Evolutionary conservation across 2,797 vertebrate genomes (phyloP).

Genomic region (Chelonia mydas): DNA sequence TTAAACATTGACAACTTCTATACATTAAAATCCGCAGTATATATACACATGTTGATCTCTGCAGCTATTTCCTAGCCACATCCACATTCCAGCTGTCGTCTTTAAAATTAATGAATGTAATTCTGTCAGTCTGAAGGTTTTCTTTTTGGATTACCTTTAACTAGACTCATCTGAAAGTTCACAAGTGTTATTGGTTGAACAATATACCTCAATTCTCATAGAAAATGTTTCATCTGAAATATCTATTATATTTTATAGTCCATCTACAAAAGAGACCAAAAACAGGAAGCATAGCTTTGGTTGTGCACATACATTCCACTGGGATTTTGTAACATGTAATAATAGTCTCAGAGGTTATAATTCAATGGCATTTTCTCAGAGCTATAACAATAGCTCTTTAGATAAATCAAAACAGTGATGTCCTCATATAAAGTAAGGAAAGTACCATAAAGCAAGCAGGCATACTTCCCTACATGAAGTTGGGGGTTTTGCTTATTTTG

Average conservation of each 20-base stretch:
- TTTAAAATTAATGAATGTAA: constrained; percentile 28
- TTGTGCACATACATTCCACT: constrained; percentile 69
- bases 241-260: constrained; percentile 44
- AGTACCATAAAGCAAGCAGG: not conserved
- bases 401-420: not conserved
- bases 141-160: constrained; percentile 50
- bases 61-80: constrained; percentile 44
- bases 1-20: constrained; percentile 34
- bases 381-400: not conserved
- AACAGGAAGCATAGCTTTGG: constrained; percentile 75
- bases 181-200: constrained; percentile 54
- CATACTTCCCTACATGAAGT: not conserved
- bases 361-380: constrained; percentile 30
- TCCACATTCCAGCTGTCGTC: constrained; percentile 51
- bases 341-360: constrained; percentile 53
- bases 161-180: constrained; percentile 22
- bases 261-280: constrained; percentile 62
- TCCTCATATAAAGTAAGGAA: not conserved
- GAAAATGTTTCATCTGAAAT: constrained; percentile 49
- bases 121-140: constrained; percentile 6
- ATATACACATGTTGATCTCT: constrained; percentile 6
- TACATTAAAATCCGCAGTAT: not conserved
- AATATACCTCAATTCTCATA: constrained; percentile 21
- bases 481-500: not conserved
- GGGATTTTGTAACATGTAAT: constrained; percentile 75